Evolutionary conservation across 2,888 invertebrate species (phyloP).

Genomic region (Reticulitermes lucifugus): DNA sequence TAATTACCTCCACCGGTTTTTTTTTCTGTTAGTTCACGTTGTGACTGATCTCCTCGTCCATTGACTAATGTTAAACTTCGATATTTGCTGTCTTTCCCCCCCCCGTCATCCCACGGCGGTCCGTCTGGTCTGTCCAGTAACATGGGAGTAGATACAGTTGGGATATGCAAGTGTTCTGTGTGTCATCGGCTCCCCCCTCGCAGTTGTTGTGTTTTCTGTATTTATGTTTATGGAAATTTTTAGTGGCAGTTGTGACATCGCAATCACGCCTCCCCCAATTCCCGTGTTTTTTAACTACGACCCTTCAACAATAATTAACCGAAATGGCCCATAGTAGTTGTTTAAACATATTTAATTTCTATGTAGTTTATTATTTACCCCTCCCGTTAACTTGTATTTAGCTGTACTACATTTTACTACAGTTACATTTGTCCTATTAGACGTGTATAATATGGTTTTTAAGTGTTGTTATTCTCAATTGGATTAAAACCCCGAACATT

Average conservation of each 20-base stretch:
- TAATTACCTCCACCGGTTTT: no score
- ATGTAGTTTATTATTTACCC: slow-evolving; percentile 1
- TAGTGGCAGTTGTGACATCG: slow-evolving; percentile 30
- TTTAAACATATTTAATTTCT: slow-evolving; percentile 40
- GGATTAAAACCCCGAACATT: no score
- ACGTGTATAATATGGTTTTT: neutral
- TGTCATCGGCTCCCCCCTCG: neutral
- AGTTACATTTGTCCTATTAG: neutral
- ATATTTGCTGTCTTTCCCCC: neutral
- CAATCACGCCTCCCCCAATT: slow-evolving; percentile 20
- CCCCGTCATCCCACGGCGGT: no score
- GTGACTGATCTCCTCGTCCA: neutral
- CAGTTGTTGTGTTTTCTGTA: slow-evolving; percentile 29
- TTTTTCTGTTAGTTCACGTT: neutral
- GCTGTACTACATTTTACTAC: slow-evolving; percentile 31
- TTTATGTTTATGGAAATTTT: slow-evolving; percentile 42
- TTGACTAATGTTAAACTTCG: neutral
- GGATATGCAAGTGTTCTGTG: slow-evolving; percentile 33
- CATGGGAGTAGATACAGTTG: neutral
- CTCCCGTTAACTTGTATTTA: neutral
- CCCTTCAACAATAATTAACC: slow-evolving; percentile 42
- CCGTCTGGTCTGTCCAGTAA: neutral
- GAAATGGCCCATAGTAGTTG: slow-evolving; percentile 34
- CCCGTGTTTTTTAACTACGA: neutral
- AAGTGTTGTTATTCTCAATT: neutral